A percentile compares a stretch with the other conserved stretches of the same genome.
phyloP scores from a whole-genome alignment of 2,113 vertebrate species.

The Lampris megalopsis region DNA sequence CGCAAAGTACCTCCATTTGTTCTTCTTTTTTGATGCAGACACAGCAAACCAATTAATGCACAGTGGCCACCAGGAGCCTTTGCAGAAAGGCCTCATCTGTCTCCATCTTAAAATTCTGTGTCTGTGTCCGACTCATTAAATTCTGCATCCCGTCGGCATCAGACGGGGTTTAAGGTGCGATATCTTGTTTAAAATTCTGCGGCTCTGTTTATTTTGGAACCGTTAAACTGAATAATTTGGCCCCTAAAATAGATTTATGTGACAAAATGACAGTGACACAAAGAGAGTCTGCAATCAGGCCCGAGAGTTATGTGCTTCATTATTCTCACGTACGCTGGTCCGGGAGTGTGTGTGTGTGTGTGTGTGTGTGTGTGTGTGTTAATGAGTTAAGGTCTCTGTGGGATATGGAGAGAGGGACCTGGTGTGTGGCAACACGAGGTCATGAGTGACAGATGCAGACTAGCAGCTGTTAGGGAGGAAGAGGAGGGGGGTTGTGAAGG shows the following conservation, averaged over 20 bases:
- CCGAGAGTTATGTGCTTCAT: conserved; percentile 36
- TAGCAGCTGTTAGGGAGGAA: conserved; percentile 63
- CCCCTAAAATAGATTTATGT: conserved; percentile 60
- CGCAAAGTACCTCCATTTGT: too few species aligned
- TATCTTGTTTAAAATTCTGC: too few species aligned
- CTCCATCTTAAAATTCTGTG: too few species aligned
- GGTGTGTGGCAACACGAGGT: conserved; percentile 66
- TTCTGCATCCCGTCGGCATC: too few species aligned
- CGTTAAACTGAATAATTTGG: conserved; percentile 53
- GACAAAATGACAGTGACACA: conserved; percentile 49
- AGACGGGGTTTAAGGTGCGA: too few species aligned
- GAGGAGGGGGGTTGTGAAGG: conserved; percentile 4
- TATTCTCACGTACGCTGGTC: conserved; percentile 11
- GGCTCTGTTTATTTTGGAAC: neutral
- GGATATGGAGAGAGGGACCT: conserved; percentile 54
- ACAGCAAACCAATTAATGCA: too few species aligned
- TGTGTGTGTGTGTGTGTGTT: neutral
- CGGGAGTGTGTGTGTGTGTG: conserved; percentile 8
- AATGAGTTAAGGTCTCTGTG: conserved; percentile 70
- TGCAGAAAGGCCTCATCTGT: too few species aligned
- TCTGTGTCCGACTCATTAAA: too few species aligned
- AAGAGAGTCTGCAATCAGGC: conserved; percentile 47
- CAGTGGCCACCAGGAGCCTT: too few species aligned
- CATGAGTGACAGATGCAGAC: conserved; percentile 58
- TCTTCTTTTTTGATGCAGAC: too few species aligned